Evolutionary conservation across 2,888 invertebrate genomes (phyloP).

Genomic region (Caenorhabditis doughertyi): DNA sequence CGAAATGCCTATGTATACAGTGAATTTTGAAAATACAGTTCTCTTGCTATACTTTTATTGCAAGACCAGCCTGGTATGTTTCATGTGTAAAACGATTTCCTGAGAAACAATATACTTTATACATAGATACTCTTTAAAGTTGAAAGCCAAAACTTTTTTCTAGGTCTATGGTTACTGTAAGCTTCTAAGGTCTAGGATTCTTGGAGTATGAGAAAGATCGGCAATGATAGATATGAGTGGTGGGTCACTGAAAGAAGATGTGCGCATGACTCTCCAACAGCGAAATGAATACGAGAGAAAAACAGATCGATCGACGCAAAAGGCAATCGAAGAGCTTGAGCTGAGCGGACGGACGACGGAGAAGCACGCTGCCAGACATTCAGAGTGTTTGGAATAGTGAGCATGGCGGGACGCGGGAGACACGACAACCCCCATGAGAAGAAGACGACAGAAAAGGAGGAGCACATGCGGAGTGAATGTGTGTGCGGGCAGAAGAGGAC

Average conservation of each 20-base stretch:
- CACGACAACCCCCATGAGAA: slow-evolving; percentile 53
- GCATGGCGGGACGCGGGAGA: slow-evolving; percentile 38
- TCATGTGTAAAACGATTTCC: not conserved
- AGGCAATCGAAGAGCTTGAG: slow-evolving; percentile 56
- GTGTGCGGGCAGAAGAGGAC: slow-evolving; percentile 24
- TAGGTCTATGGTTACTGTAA: not conserved
- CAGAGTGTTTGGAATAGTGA: slow-evolving; percentile 41
- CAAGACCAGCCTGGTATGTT: too few species aligned
- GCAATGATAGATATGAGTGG: not conserved
- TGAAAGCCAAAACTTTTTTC: not conserved
- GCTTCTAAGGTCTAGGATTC: not conserved
- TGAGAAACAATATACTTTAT: not conserved
- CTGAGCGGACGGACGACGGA: slow-evolving; percentile 19
- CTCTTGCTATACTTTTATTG: too few species aligned
- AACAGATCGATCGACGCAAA: slow-evolving; percentile 63
- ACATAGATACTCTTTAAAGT: not conserved
- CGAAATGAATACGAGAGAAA: slow-evolving; percentile 30
- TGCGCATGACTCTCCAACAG: slow-evolving; percentile 24
- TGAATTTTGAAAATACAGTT: too few species aligned
- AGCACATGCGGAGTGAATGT: slow-evolving; percentile 36
- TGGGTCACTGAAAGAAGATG: slow-evolving; percentile 28
- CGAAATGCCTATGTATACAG: too few species aligned
- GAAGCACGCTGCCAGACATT: slow-evolving; percentile 57
- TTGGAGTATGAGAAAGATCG: not conserved
- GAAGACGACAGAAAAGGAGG: slow-evolving; percentile 45